Evolutionary conservation across 2,113 vertebrate species (phyloP).

Genomic region (Chitala chitala): DNA sequence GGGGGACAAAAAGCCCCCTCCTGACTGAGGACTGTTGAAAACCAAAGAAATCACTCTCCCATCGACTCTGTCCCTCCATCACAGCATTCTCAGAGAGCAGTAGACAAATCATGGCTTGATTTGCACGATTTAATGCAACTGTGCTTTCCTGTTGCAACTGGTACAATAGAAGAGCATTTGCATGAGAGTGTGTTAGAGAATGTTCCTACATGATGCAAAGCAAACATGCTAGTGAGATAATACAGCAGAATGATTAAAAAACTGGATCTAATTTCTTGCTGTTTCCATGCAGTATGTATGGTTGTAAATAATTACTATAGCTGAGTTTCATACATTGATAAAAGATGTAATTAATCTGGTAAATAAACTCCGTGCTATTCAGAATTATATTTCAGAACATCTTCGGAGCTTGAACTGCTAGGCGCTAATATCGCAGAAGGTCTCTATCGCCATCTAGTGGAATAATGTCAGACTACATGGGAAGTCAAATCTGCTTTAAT

Average conservation of each 20-base stretch:
- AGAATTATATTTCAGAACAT: neutral
- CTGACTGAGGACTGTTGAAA: neutral
- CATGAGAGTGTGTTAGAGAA: too few species aligned
- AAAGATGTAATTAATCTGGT: neutral
- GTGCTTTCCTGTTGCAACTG: too few species aligned
- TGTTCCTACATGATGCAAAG: too few species aligned
- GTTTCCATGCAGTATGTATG: neutral
- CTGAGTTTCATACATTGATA: neutral
- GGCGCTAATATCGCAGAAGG: neutral
- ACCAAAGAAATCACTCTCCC: neutral
- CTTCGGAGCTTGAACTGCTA: neutral
- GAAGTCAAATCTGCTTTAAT: too few species aligned
- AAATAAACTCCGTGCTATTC: neutral
- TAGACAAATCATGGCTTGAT: too few species aligned
- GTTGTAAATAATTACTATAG: neutral
- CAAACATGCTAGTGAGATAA: neutral
- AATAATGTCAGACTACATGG: neutral
- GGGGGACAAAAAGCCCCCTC: neutral
- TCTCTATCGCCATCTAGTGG: conserved; percentile 6
- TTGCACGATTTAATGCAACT: too few species aligned
- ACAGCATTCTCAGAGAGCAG: too few species aligned
- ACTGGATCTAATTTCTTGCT: neutral
- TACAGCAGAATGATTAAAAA: neutral
- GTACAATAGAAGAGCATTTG: too few species aligned
- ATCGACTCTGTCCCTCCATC: too few species aligned